A percentile compares a stretch with the other conserved stretches of the same genome.
Evolutionary conservation across 2,888 invertebrate genomes (phyloP).

Genomic region (Brachynemurus nebulosus): DNA sequence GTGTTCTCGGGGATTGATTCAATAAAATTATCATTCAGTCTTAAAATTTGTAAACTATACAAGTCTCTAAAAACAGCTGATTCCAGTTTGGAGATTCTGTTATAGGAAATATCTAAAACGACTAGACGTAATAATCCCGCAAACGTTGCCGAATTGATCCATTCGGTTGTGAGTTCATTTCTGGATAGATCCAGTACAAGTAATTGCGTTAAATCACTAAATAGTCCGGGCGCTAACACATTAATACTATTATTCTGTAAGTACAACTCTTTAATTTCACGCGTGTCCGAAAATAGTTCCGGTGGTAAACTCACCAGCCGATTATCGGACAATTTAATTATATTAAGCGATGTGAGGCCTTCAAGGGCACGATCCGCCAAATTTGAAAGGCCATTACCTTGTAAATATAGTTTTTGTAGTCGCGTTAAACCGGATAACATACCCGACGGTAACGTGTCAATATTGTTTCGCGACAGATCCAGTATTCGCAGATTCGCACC

Average conservation of each 20-base stretch:
- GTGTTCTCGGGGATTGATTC: conserved; percentile 65
- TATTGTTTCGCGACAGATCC: conserved; percentile 64
- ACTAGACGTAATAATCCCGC: conserved; percentile 60
- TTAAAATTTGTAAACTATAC: conserved; percentile 63
- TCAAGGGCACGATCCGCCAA: conserved; percentile 67
- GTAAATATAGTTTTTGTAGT: conserved; percentile 58
- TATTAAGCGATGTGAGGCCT: conserved; percentile 55
- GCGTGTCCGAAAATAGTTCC: conserved; percentile 64
- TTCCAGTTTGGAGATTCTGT: conserved; percentile 61
- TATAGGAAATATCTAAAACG: conserved; percentile 62
- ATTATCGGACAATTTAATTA: conserved; percentile 68
- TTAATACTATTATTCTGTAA: conserved; percentile 70
- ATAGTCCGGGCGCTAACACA: conserved; percentile 65
- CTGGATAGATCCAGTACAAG: conserved; percentile 62
- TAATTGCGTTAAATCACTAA: conserved; percentile 60
- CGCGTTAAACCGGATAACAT: conserved; percentile 56
- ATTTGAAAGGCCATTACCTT: conserved; percentile 61
- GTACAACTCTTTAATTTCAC: conserved; percentile 66
- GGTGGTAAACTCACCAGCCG: conserved; percentile 66
- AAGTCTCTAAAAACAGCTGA: conserved; percentile 63
- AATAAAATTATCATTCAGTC: conserved; percentile 66
- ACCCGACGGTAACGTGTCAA: conserved; percentile 57
- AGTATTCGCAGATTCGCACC: conserved; percentile 53
- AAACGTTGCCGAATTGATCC: conserved; percentile 71
- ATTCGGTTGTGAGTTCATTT: conserved; percentile 68